Base-by-base conservation (phyloP, 2,797 vertebrate genomes). In the Myoxocephalus aenaeus region DNA sequence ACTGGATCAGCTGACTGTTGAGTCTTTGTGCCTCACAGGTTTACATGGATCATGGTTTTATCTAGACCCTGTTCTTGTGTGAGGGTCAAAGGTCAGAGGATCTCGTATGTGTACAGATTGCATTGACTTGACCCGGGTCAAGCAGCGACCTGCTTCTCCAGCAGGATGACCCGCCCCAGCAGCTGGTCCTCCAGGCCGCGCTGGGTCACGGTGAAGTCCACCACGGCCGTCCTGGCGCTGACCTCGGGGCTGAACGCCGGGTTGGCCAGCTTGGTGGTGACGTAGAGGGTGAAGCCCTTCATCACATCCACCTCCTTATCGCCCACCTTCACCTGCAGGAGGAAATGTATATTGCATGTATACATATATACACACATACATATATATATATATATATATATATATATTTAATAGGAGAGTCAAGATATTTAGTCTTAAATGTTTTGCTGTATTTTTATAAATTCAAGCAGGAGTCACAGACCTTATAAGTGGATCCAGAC, bases 191-290 rank as follows among this genome's bases (percentile, higher is more conserved):
- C 96, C 67, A 97, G 87, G 1, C 96, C 96, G 79, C 92, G 92
- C 92, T 94, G 84, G 25, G 96, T 97, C 59, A 97, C 96, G 0
- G 95, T 97, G 81, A 97, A 97, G 86, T 97, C 96, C 53, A 97
- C 96, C 81, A 97, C 92, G 0, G 95, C 93, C 0, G 95, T 93
- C 85, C 94, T 95, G 76, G 96, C 96, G 51, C 94, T 96, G 42
- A 97, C 93, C 92, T 97, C 96, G 2, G 96, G 96, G 62, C 95
- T 96, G 87, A 96, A 97, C 1, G 92, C 90, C 1, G 96, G 96
- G 83, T 97, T 97, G 46, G 96, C 90, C 88, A 96, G 78, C 86
- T 97, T 97, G 61, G 96, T 97, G 82, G 96, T 96, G 77, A 97
- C 95, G 78, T 96, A 97, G 65, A 97, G 94, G 0, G 75, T 94